Percentiles rank a stretch among this genome's conserved stretches.
These are phyloP conservation scores for Seriola quinqueradiata DNA, from an alignment of 2,113 vertebrate genomes.

Conservation along the genomic window DNA sequence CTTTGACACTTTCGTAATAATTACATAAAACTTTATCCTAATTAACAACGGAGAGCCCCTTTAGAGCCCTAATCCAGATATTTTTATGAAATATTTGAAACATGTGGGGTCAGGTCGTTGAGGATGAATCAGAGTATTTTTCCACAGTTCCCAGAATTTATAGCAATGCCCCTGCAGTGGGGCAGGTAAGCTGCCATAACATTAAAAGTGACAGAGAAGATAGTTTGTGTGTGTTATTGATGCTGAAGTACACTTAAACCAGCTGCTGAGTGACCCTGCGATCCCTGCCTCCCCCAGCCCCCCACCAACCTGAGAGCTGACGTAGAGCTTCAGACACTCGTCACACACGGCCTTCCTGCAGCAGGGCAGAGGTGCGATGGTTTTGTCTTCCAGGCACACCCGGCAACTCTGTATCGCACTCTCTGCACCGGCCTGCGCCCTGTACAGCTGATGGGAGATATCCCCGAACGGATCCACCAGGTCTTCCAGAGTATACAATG, in stretches of 20 bases:
- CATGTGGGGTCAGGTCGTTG: background rate
- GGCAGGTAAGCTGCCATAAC: slow-evolving; percentile 3
- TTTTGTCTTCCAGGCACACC: slow-evolving; percentile 92
- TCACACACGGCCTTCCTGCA: slow-evolving; percentile 96
- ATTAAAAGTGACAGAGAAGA: slow-evolving; percentile 3
- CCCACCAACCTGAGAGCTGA: slow-evolving; percentile 91
- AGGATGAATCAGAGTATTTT: background rate
- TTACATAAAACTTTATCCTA: background rate
- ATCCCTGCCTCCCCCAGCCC: background rate
- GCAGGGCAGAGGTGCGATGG: slow-evolving; percentile 91
- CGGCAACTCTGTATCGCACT: slow-evolving; percentile 84
- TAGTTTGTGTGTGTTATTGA: slow-evolving; percentile 3
- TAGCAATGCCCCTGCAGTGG: background rate
- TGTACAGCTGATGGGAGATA: slow-evolving; percentile 38
- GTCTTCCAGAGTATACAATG: slow-evolving; percentile 85
- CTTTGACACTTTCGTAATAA: background rate
- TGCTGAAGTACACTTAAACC: slow-evolving; percentile 19
- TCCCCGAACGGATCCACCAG: slow-evolving; percentile 82
- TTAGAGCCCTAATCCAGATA: background rate
- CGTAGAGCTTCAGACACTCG: slow-evolving; percentile 94
- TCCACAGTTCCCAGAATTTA: background rate
- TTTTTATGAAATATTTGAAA: background rate
- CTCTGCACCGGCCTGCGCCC: slow-evolving; percentile 27
- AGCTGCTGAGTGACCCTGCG: slow-evolving; percentile 41
- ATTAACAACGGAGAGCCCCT: background rate